A percentile compares a stretch with the other conserved stretches of the same genome.
phyloP scores from a whole-genome alignment of 2,797 vertebrate genomes.

The Eulemur rubriventer region DNA sequence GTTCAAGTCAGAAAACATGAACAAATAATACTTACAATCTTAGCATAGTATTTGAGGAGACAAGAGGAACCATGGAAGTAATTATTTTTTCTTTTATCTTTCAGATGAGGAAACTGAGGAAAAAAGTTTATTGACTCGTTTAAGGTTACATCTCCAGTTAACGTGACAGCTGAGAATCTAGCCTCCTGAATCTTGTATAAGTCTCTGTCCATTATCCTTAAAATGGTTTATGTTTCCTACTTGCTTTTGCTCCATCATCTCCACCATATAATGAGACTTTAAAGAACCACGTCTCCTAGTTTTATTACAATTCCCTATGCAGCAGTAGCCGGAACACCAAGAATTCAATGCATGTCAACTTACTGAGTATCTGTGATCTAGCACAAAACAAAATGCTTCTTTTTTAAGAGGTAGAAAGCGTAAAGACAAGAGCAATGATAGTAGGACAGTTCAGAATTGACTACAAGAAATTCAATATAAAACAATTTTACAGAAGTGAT shows the following conservation, averaged over 20 bases:
- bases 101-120: slow-evolving; percentile 7
- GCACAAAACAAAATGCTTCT: neutral
- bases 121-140: neutral
- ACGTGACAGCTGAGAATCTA: slow-evolving; percentile 11
- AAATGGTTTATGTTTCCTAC: neutral
- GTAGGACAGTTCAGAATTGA: neutral
- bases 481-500: neutral
- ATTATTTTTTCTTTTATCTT: neutral
- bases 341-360: slow-evolving; percentile 27
- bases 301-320: slow-evolving; percentile 41
- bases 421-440: neutral
- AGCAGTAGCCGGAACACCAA: neutral
- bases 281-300: slow-evolving; percentile 4
- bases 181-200: neutral
- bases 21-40: neutral
- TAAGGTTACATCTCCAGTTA: neutral
- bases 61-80: neutral
- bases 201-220: slow-evolving; percentile 28
- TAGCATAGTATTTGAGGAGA: neutral
- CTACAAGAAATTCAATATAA: neutral
- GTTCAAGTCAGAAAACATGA: slow-evolving; percentile 3
- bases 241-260: neutral
- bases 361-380: slow-evolving; percentile 22
- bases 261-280: slow-evolving; percentile 43
- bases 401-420: neutral